Evolutionary conservation across 2,888 invertebrate genomes (phyloP).

Genomic region (Caenorhabditis uteleia): DNA sequence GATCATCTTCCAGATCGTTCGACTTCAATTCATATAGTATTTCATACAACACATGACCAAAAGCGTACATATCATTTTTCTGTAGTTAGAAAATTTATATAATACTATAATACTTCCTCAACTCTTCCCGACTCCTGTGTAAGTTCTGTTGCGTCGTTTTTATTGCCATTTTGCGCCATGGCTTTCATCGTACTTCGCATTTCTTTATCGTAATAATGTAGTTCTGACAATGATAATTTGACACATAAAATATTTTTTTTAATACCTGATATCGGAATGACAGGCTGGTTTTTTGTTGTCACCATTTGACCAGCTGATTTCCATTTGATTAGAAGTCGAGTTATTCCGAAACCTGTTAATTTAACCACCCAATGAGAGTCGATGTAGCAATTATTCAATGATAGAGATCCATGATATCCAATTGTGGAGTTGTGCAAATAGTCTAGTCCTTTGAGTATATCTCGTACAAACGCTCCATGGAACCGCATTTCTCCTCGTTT

Average conservation of each 20-base stretch:
- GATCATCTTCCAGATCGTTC: slow-evolving; percentile 40
- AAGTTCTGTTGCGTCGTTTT: slow-evolving; percentile 25
- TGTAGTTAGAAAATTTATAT: too few species aligned
- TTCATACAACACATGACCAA: slow-evolving; percentile 64
- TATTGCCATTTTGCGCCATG: slow-evolving; percentile 8
- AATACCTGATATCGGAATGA: slow-evolving; percentile 61
- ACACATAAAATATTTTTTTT: neutral
- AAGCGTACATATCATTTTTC: slow-evolving; percentile 66
- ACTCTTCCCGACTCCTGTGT: too few species aligned
- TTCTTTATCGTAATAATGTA: slow-evolving; percentile 67
- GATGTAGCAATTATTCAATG: slow-evolving; percentile 59
- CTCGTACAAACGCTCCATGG: slow-evolving; percentile 64
- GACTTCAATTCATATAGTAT: slow-evolving; percentile 48
- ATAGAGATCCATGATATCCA: slow-evolving; percentile 62
- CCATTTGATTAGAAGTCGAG: slow-evolving; percentile 40
- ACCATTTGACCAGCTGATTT: slow-evolving; percentile 53
- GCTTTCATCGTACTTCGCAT: slow-evolving; percentile 39
- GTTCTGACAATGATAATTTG: slow-evolving; percentile 44
- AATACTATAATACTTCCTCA: too few species aligned
- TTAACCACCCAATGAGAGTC: slow-evolving; percentile 68
- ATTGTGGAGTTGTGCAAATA: slow-evolving; percentile 59
- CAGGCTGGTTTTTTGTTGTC: slow-evolving; percentile 46
- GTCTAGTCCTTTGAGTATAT: slow-evolving; percentile 67
- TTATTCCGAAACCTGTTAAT: slow-evolving; percentile 62
- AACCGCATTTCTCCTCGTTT: too few species aligned